Base-by-base conservation (phyloP, 2,797 vertebrate species). In the Rhinogobio ventralis region DNA sequence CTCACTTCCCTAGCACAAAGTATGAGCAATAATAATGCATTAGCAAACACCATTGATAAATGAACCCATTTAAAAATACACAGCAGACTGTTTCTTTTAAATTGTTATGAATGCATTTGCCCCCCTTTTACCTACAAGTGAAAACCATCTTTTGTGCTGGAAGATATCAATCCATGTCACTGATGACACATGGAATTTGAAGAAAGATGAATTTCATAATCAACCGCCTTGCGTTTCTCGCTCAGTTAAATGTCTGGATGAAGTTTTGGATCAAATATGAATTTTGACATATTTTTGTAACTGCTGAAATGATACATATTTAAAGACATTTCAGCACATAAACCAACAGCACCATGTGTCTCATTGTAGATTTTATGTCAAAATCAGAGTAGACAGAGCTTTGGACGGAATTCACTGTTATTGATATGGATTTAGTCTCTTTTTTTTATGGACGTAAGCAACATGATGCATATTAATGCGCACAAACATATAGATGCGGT, bases 171-270 rank as follows among this genome's bases (percentile, higher is more conserved):
- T 17, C 7, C 19, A 46, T 74, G 53, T 53, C 11, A 69, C 36
- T 42, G 53, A 67, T 79, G 64, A 68, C 36, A 51, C 42, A 36
- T 82, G 80, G 20, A 74, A 82, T 60, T 45, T 62, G n/a, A 81
- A 14, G 11, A 30, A 51, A 19, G 64, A 71, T 45, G 67, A 55
- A 20, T 23, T 69, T 17, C 51, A 71, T 19, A 42, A 57, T 45
- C 33, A 71, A 39, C 6, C 1, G 25, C 25, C 9, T 57, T 55
- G 6, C 0, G 0, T 36, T 36, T 9, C 57, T 45, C 1, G 2
- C 9, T 28, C 2, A 33, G 49, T 69, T 42, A 69, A 30, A 72
- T 2, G 9, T 19, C 13, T 80, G 64, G 20, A 39, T 81, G 79
- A 57, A 23, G 53, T 57, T 81, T 73, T 73, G 39, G 55, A 60